Conservation (phyloP, 2,113 vertebrate genomes). For the Steatornis caripensis region DNA sequence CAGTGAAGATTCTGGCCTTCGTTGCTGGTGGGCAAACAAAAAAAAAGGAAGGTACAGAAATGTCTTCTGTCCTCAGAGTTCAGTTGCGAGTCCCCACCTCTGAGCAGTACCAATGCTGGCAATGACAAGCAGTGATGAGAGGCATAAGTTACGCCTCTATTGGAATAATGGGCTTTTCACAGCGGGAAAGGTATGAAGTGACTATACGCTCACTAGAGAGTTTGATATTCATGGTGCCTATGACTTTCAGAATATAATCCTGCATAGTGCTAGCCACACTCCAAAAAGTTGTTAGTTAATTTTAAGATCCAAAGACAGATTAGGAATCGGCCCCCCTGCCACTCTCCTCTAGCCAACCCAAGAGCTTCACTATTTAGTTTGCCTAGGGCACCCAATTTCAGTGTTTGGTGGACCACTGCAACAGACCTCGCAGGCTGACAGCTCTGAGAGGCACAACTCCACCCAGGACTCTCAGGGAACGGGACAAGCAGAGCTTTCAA, state of each 20-base stretch:
- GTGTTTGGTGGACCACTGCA: not conserved
- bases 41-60: not conserved
- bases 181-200: not conserved
- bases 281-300: not conserved
- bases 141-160: not conserved
- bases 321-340: not conserved
- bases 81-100: not conserved
- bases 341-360: not conserved
- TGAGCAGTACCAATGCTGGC: not conserved
- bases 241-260: not conserved
- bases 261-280: not conserved
- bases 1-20: not conserved
- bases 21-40: not conserved
- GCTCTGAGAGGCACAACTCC: not conserved
- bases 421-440: not conserved
- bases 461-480: not conserved
- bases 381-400: not conserved
- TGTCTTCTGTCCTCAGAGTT: not conserved
- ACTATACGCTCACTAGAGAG: fast-evolving
- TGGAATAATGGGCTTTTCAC: not conserved
- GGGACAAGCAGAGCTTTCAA: not conserved
- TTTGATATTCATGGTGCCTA: not conserved
- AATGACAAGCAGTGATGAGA: not conserved
- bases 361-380: not conserved
- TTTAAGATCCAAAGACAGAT: not conserved